Percentiles rank a stretch among this genome's conserved stretches.
Conservation (phyloP, 2,888 invertebrate genomes). For the Caenorhabditis sinica region DNA sequence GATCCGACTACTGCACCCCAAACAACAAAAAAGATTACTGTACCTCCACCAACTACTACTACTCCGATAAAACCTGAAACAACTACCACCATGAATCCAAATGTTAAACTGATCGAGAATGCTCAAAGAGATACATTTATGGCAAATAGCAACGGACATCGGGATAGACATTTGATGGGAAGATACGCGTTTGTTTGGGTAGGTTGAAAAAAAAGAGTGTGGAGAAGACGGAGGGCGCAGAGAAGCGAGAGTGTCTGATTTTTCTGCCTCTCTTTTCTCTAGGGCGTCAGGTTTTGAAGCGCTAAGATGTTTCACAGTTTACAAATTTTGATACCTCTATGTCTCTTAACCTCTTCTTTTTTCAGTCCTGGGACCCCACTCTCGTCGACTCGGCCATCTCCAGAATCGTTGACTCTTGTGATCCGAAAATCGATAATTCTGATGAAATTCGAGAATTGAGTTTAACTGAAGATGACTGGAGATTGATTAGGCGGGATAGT, state of each 20-base stretch:
- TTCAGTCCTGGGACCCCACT: slow-evolving; percentile 11
- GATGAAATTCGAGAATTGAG: neutral
- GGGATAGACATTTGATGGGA: slow-evolving; percentile 17
- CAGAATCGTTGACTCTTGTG: neutral
- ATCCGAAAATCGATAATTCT: slow-evolving; percentile 1
- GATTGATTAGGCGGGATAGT: neutral
- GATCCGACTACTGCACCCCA: too few species aligned
- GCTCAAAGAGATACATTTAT: neutral
- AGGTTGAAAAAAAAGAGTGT: neutral
- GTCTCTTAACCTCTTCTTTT: neutral
- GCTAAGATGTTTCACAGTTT: neutral
- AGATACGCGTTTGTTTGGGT: slow-evolving; percentile 20
- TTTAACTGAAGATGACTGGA: neutral
- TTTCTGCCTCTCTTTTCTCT: neutral
- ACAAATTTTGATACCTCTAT: neutral
- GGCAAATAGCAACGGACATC: neutral
- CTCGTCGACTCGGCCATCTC: slow-evolving; percentile 16
- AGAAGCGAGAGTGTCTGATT: neutral
- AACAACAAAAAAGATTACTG: neutral
- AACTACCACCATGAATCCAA: neutral
- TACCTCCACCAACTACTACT: neutral
- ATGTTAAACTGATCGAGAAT: slow-evolving; percentile 6
- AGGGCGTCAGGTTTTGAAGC: too few species aligned
- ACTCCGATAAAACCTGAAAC: neutral
- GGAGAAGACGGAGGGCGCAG: neutral